phyloP scores from a whole-genome alignment of 2,888 invertebrate genomes.

The Gastrophysa polygoni region DNA sequence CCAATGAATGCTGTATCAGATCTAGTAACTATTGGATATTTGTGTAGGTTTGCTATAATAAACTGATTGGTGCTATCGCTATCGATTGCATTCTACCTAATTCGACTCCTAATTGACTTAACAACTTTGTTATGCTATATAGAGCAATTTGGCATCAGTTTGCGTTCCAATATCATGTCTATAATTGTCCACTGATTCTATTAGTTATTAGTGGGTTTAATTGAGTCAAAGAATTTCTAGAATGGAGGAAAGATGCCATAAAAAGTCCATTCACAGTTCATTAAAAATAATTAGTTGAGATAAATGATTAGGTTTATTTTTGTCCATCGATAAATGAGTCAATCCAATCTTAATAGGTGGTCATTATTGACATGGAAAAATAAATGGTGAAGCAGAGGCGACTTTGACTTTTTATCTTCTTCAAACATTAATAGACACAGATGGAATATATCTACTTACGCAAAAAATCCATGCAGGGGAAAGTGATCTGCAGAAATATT shows the following conservation, averaged over 20 bases:
- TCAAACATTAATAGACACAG: background rate
- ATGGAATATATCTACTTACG: no score
- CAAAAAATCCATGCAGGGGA: no score
- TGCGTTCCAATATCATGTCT: conserved; percentile 1
- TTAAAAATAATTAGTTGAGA: conserved; percentile 16
- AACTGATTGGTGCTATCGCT: background rate
- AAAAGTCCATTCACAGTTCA: conserved; percentile 6
- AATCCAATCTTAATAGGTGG: conserved; percentile 15
- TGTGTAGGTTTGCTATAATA: background rate
- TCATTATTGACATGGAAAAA: conserved; percentile 7
- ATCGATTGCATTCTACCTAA: conserved; percentile 5
- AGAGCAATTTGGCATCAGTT: conserved; percentile 10
- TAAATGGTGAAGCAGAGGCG: background rate
- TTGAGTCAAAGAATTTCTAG: conserved; percentile 10
- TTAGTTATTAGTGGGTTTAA: background rate
- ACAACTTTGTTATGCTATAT: conserved; percentile 10
- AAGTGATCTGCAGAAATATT: no score
- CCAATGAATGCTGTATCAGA: background rate
- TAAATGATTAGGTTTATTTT: conserved; percentile 9
- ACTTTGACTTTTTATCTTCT: background rate
- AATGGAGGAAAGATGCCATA: background rate
- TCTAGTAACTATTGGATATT: background rate
- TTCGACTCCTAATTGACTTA: conserved; percentile 14
- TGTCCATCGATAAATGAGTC: conserved; percentile 10
- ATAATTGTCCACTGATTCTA: conserved; percentile 2